Base-by-base conservation (phyloP, 1,140 invertebrate species). In the Lucilia sericata region DNA sequence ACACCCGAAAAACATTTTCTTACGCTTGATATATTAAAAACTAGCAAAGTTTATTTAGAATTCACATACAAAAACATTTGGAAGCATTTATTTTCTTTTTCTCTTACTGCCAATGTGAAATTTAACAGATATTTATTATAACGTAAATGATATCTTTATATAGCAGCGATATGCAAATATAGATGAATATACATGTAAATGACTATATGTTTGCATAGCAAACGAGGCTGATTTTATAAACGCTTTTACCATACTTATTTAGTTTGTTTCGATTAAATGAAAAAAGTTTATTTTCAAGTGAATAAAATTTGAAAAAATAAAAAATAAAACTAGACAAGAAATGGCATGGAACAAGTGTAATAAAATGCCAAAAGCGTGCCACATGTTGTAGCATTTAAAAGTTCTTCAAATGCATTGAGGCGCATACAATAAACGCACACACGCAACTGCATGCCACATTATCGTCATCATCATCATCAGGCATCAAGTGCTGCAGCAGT, bases 351-450 rank as follows among this genome's bases (percentile, higher is more conserved):
- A 76, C 47, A 76, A 51, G 49, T 51, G 83, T 83, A 83, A 83
- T 83, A 83, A 83, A 83, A 83, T 83, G 83, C 83, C 83, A 83
- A 83, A 83, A 83, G 83, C 83, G 83, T 83, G 83, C 83, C 83
- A 83, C 25, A 83, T 83, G 83, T 83, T 83, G 21, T 42, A 74
- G 74, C 74, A 76, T 74, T 83, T 76, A 76, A 70, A 76, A 25
- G 14, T 78, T 76, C 21, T 74, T 19, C 2, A 13, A 42, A 78
- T 42, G 34, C 75, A 78, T n/a, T 42, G 75, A 78, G 25, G 75
- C 75, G 21, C 65, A 70, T 70, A 10, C n/a, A 70, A 70, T 70
- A 12, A 70, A 70, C 9, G n/a, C n/a, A 21, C 65, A 70, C 65
- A 70, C 10, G 19, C 65, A 25, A 21, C 21, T 21, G 5, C 42